These are phyloP conservation scores for Megalopta genalis DNA, from an alignment of 1,140 invertebrate genomes.

Conservation along the genomic window DNA sequence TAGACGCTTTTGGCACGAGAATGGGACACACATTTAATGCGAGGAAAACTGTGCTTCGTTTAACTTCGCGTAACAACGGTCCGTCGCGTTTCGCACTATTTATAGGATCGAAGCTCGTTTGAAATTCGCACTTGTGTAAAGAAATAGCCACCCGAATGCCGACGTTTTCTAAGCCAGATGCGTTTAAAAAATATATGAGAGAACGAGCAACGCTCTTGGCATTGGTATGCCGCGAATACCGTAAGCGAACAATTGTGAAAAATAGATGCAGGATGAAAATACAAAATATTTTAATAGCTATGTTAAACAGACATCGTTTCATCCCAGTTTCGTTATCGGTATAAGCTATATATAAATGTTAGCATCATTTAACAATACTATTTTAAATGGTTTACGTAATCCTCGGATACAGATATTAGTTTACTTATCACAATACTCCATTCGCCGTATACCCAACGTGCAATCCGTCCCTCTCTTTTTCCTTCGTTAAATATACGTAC, in stretches of 20 bases:
- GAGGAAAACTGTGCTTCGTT: slow-evolving; percentile 11
- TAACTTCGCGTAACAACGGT: slow-evolving; percentile 6
- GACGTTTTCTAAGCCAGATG: neutral
- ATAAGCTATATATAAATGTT: slow-evolving; percentile 42
- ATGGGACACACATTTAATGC: slow-evolving; percentile 9
- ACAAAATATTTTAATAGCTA: slow-evolving; percentile 55
- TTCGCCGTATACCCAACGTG: slow-evolving; percentile 52
- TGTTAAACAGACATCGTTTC: slow-evolving; percentile 48
- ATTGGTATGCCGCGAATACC: neutral
- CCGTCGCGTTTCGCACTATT: neutral
- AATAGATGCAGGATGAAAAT: slow-evolving; percentile 62
- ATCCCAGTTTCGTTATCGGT: slow-evolving; percentile 32
- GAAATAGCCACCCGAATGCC: neutral
- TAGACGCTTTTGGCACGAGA: slow-evolving; percentile 52
- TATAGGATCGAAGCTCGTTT: slow-evolving; percentile 34
- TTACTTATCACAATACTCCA: slow-evolving; percentile 69
- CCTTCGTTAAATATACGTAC: slow-evolving; percentile 5
- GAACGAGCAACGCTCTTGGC: too few species aligned
- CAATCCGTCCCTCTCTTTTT: slow-evolving; percentile 6
- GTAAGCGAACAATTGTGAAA: slow-evolving; percentile 43
- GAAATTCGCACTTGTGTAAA: slow-evolving; percentile 1
- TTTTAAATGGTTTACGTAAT: slow-evolving; percentile 50
- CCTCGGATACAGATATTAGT: slow-evolving; percentile 49
- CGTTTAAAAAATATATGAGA: neutral
- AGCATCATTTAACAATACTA: slow-evolving; percentile 36